Conservation (phyloP, 64 coral and sea anemone genomes). For the Stylophora pistillata region DNA sequence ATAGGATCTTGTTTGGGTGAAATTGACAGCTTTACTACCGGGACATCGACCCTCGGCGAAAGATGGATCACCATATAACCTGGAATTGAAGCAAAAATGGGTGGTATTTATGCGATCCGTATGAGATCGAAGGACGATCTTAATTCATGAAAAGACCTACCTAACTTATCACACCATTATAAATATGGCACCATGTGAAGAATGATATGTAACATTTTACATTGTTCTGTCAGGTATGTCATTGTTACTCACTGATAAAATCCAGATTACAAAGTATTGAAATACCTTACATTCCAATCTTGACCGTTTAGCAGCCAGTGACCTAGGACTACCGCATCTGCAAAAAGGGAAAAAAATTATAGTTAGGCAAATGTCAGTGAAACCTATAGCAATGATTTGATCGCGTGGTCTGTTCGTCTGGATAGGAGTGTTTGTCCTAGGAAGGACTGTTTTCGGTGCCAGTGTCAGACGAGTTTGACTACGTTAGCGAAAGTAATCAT, state of each 20-base stretch:
- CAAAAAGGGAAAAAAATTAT: background rate
- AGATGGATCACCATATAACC: background rate
- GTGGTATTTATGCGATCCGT: background rate
- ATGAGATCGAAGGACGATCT: too few relatives aligned
- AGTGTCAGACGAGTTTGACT: too few relatives aligned
- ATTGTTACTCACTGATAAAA: too few relatives aligned
- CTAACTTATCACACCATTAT: too few relatives aligned
- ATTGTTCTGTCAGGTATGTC: too few relatives aligned
- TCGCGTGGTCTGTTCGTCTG: too few relatives aligned
- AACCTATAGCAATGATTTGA: too few relatives aligned
- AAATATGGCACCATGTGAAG: background rate
- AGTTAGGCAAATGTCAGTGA: background rate
- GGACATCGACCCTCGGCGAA: background rate
- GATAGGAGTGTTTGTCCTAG: background rate
- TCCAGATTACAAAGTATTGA: too few relatives aligned
- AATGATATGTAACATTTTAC: background rate
- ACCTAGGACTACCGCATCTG: background rate
- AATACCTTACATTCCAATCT: background rate
- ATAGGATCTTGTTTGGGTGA: background rate
- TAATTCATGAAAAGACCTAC: too few relatives aligned
- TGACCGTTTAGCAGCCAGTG: constrained; percentile 13
- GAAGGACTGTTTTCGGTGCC: too few relatives aligned
- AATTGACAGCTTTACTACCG: background rate
- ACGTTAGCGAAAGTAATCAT: too few relatives aligned
- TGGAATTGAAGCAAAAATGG: background rate